These are phyloP conservation scores for Lampropteryx suffumata DNA, from an alignment of 2,888 invertebrate genomes.

Conservation along the genomic window DNA sequence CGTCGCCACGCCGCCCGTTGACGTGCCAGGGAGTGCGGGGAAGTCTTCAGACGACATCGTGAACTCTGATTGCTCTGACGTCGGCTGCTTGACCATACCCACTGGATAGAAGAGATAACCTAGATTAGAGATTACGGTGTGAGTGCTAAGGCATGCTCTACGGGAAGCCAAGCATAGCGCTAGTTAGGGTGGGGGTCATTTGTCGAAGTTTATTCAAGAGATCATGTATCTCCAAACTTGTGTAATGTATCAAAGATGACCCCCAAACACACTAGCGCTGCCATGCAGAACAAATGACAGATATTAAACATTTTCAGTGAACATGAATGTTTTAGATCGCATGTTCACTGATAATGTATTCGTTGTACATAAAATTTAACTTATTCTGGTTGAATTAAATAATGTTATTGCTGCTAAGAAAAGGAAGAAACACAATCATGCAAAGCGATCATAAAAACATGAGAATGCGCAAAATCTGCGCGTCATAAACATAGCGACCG, in stretches of 20 bases:
- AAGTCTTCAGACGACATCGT: slow-evolving; percentile 99
- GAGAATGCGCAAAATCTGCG: no score
- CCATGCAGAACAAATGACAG: neutral
- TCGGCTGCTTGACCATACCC: slow-evolving; percentile 97
- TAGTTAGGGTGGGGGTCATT: neutral
- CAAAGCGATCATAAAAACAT: no score
- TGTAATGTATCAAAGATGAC: slow-evolving; percentile 4
- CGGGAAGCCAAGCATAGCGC: slow-evolving; percentile 3
- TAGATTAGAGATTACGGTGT: slow-evolving; percentile 23
- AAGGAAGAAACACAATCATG: no score
- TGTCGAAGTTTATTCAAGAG: no score
- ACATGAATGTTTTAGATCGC: neutral
- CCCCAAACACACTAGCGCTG: slow-evolving; percentile 11
- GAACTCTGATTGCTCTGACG: slow-evolving; percentile 95
- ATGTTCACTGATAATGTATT: neutral
- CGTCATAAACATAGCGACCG: no score
- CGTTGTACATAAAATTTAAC: neutral
- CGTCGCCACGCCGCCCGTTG: slow-evolving; percentile 80
- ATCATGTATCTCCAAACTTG: no score
- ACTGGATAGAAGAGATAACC: slow-evolving; percentile 73
- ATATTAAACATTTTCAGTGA: neutral
- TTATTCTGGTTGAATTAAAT: no score
- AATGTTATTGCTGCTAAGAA: no score
- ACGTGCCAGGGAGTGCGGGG: slow-evolving; percentile 98
- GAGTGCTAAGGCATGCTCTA: slow-evolving; percentile 22